phyloP scores from a whole-genome alignment of 1,140 invertebrate species.

The Drosophila bocki region DNA sequence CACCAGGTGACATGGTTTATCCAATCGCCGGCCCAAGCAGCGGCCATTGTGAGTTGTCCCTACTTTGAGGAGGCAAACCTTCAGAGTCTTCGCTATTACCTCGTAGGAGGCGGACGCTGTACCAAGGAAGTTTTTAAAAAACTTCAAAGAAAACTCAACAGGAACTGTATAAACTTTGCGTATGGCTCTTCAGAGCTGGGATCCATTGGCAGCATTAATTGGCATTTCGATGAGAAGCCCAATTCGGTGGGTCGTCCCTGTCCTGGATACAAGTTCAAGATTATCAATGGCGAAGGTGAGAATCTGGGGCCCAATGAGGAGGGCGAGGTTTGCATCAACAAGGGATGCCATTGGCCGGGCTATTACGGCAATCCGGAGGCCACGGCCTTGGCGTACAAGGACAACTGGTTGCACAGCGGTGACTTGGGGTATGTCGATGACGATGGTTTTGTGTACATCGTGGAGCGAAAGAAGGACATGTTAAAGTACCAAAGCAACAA shows the following conservation, averaged over 20 bases:
- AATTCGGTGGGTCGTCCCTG: constrained; percentile 34
- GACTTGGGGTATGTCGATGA: constrained; percentile 88
- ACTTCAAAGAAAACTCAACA: not conserved
- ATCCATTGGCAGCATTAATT: not conserved
- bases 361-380: constrained; percentile 46
- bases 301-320: constrained; percentile 86
- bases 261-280: constrained; percentile 62
- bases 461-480: constrained; percentile 88
- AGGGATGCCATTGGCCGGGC: constrained; percentile 31
- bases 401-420: constrained; percentile 88
- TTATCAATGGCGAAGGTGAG: constrained; percentile 85
- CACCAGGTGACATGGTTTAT: not conserved
- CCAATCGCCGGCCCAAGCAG: not conserved
- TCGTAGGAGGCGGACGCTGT: constrained; percentile 1
- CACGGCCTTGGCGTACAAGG: constrained; percentile 26
- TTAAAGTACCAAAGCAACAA: constrained; percentile 75
- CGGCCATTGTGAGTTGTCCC: not conserved
- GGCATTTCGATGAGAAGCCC: constrained; percentile 28
- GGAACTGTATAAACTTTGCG: not conserved
- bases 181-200: constrained; percentile 25
- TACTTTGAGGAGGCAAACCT: not conserved
- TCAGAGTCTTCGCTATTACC: not conserved
- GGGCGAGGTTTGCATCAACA: constrained; percentile 88
- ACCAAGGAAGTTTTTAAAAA: not conserved
- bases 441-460: constrained; percentile 85